A percentile compares a stretch with the other conserved stretches of the same genome.
Conservation (phyloP, 1,140 invertebrate genomes). For the Ostrea edulis region DNA sequence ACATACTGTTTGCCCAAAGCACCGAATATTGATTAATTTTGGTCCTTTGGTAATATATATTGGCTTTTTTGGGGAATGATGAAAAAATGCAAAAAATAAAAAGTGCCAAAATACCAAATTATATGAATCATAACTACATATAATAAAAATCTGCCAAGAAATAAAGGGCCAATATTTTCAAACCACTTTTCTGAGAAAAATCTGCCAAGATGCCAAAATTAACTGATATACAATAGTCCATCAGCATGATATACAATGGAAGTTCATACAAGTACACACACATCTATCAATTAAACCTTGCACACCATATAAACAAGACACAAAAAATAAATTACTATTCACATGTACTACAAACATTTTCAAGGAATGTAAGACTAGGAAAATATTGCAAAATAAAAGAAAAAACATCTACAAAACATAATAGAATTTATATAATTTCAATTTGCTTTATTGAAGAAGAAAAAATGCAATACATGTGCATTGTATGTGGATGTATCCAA, state of each 20-base stretch:
- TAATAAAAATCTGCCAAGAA: too few species aligned
- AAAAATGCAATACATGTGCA: neutral
- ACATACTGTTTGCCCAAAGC: too few species aligned
- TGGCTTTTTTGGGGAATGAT: too few species aligned
- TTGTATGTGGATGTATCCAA: neutral
- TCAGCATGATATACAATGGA: neutral
- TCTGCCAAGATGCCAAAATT: too few species aligned
- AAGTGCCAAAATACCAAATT: too few species aligned
- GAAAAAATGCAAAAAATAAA: too few species aligned
- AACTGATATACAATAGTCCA: too few species aligned
- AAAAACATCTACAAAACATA: neutral
- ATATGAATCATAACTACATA: too few species aligned
- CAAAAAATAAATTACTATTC: neutral
- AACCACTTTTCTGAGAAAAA: too few species aligned
- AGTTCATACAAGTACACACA: neutral
- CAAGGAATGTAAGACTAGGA: constrained; percentile 32
- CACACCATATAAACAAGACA: neutral
- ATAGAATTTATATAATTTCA: neutral
- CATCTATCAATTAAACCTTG: neutral
- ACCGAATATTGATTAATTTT: too few species aligned
- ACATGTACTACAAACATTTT: neutral
- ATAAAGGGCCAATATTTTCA: too few species aligned
- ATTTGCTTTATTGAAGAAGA: neutral
- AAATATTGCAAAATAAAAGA: constrained; percentile 31
- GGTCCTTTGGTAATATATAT: too few species aligned